Percentiles rank a stretch among this genome's conserved stretches.
Evolutionary conservation across 2,113 vertebrate genomes (phyloP).

Genomic region (Puffinus mauretanicus): DNA sequence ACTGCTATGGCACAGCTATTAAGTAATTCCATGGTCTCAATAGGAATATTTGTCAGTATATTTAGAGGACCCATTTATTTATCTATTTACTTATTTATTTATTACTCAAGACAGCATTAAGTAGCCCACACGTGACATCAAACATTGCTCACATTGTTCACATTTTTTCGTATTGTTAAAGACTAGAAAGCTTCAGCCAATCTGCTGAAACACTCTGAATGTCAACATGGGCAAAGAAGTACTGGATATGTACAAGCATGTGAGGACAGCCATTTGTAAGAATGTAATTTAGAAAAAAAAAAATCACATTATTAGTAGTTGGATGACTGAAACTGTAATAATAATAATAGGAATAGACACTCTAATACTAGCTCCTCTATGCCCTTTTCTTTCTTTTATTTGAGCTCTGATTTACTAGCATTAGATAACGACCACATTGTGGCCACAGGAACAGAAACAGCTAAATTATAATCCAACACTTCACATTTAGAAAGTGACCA

Average conservation of each 20-base stretch:
- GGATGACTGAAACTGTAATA: neutral
- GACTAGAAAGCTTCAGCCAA: neutral
- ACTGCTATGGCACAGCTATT: neutral
- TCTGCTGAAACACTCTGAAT: neutral
- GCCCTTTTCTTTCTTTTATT: neutral
- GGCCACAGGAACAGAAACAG: neutral
- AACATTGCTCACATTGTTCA: neutral
- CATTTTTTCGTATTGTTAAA: neutral
- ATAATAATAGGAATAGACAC: neutral
- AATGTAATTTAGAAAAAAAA: neutral
- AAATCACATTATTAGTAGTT: neutral
- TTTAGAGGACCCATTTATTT: neutral
- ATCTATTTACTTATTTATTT: neutral
- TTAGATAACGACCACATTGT: neutral
- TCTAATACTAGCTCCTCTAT: neutral
- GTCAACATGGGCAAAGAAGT: neutral
- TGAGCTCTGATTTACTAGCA: neutral
- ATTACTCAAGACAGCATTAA: neutral
- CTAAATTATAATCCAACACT: neutral
- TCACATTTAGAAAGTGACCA: neutral
- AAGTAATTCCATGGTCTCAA: neutral
- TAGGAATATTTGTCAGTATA: neutral
- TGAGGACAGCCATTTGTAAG: neutral
- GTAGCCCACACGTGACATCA: neutral
- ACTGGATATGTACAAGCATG: neutral